Conservation (phyloP, 2,888 invertebrate genomes). For the Ferdinandea cuprea region DNA sequence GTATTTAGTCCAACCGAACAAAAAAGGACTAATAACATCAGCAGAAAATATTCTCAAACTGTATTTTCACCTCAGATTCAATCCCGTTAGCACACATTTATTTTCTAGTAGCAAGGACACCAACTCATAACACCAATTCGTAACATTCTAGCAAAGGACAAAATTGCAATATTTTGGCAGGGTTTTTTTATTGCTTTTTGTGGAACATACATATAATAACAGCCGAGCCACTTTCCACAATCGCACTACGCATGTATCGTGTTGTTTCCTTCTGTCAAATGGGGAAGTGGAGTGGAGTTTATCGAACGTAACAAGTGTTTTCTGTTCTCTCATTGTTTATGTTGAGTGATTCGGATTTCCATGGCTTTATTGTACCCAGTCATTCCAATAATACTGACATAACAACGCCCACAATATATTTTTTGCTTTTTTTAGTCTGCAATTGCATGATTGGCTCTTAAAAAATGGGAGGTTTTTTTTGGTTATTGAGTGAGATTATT, state of each 20-base stretch:
- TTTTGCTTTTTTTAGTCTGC: conserved; percentile 54
- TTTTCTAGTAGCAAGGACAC: conserved; percentile 28
- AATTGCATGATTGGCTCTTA: conserved; percentile 31
- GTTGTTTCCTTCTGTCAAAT: neutral
- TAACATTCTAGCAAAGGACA: conserved; percentile 27
- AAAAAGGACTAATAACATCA: neutral
- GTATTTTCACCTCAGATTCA: conserved; percentile 31
- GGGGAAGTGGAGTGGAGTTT: too few relatives aligned
- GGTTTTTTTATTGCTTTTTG: conserved; percentile 28
- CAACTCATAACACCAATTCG: conserved; percentile 9
- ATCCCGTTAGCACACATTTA: conserved; percentile 28
- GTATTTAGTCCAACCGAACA: too few relatives aligned
- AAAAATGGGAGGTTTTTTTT: neutral
- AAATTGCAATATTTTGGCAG: conserved; percentile 4
- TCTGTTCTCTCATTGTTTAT: neutral
- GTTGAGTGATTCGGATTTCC: conserved; percentile 22
- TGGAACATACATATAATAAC: conserved; percentile 46
- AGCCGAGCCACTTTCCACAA: neutral
- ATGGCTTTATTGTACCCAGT: conserved; percentile 7
- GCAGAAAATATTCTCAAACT: neutral
- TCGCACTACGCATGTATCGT: conserved; percentile 1
- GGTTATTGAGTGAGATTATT: neutral
- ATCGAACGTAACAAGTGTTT: conserved; percentile 48
- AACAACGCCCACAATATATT: conserved; percentile 57
- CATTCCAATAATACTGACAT: conserved; percentile 27